These are phyloP conservation scores for Spinibarbus caldwelli DNA, from an alignment of 2,797 vertebrate genomes.

Conservation along the genomic window DNA sequence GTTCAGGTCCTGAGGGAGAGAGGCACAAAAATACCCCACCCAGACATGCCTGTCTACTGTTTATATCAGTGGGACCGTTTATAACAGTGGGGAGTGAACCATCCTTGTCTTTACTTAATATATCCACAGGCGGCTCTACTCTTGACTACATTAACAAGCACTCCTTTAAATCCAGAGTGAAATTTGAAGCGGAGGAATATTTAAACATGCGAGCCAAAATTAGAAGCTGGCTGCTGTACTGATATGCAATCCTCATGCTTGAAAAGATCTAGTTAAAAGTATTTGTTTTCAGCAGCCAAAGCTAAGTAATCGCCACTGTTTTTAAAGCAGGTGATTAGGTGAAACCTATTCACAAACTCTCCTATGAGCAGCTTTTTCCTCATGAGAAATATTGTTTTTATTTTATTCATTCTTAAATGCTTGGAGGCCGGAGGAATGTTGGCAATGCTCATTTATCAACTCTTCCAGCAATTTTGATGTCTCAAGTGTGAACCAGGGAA, in stretches of 20 bases:
- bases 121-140: background rate
- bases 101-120: constrained; percentile 36
- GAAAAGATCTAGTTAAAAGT: background rate
- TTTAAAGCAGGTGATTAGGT: background rate
- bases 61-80: constrained; percentile 54
- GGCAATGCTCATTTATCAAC: background rate
- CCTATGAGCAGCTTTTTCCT: background rate
- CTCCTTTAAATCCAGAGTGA: constrained; percentile 15
- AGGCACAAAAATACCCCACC: constrained; percentile 75
- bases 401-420: background rate
- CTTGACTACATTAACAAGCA: constrained; percentile 21
- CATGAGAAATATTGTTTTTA: background rate
- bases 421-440: background rate
- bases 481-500: constrained; percentile 1
- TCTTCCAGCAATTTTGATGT: background rate
- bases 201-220: background rate
- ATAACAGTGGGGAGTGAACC: constrained; percentile 48
- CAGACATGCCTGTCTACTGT: constrained; percentile 65
- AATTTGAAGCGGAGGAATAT: constrained; percentile 4
- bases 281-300: background rate
- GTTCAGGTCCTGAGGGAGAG: constrained; percentile 48
- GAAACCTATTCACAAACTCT: constrained; percentile 1
- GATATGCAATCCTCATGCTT: constrained; percentile 11
- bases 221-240: background rate
- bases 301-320: background rate